Base-by-base conservation (phyloP, 1,140 invertebrate genomes). In the Drosophila kohkoa region DNA sequence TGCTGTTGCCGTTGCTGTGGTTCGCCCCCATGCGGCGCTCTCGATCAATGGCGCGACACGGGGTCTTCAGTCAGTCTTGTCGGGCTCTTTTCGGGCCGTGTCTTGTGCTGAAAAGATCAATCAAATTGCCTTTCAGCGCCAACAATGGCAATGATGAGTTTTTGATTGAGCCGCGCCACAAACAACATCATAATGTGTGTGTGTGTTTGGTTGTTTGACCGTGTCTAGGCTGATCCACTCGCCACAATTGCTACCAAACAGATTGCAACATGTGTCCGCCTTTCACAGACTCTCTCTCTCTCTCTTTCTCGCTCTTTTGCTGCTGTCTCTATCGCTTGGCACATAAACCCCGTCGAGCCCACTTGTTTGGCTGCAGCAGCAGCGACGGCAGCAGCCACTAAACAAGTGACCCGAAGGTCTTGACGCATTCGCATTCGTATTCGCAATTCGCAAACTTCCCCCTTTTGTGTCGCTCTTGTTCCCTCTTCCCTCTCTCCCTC, bases 61-160 rank as follows among this genome's bases (percentile, higher is more conserved):
- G 73, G 73, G 52, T 57, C 35, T 57, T 32, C 1, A 20, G 5
- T 48, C 15, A 15, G 57, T 75, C 55, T 68, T 74, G 65, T 58
- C 58, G 65, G 65, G 45, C 54, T 59, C 43, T 49, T 65, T 72
- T 41, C 48, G 49, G 48, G 62, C 48, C 51, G 13, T 30, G 46
- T 67, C 57, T 63, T 38, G 71, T 48, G 75, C 60, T 60, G 71
- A 82, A 75, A 82, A 82, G 80, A 82, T 82, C 80, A 82, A 82
- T 82, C 80, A 82, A 82, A 81, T 57, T 58, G 67, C 43, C 71
- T 75, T 75, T 75, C 73, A 75, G 43, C 67, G 67, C 45, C 67
- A 64, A 75, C 72, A 75, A 75, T 75, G 72, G 67, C 66, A 71
- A 75, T 75, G 66, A 75, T 71, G 73, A 75, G 66, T 75, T 75